A percentile compares a stretch with the other conserved stretches of the same genome.
These are phyloP conservation scores for Parasteatoda lunata DNA, from an alignment of 2,888 invertebrate species.

Conservation along the genomic window DNA sequence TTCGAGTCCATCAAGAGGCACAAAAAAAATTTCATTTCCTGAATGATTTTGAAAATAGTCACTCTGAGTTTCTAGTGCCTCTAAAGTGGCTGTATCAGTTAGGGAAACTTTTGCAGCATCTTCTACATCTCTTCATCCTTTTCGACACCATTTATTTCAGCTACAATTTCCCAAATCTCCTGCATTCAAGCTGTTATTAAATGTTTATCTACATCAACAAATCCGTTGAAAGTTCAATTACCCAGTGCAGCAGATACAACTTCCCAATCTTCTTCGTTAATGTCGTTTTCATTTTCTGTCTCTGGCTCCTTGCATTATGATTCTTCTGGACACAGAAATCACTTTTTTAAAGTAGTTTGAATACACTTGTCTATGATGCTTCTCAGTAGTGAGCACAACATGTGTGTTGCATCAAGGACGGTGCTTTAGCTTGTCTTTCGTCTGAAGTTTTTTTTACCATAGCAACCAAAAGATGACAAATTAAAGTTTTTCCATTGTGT, in stretches of 20 bases:
- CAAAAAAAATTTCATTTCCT: constrained; percentile 31
- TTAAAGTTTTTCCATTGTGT: not conserved
- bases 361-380: no score
- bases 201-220: no score
- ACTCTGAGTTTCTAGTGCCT: constrained; percentile 18
- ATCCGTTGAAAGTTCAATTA: no score
- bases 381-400: not conserved
- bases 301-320: no score
- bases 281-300: no score
- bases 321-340: no score
- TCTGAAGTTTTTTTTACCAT: no score
- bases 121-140: constrained; percentile 8
- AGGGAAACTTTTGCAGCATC: not conserved
- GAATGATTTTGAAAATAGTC: constrained; percentile 26
- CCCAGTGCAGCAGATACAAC: no score
- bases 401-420: not conserved
- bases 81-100: constrained; percentile 7
- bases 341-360: no score
- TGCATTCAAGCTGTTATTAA: no score
- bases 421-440: not conserved
- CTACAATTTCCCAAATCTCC: no score
- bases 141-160: not conserved
- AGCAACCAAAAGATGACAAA: not conserved
- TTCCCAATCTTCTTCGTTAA: no score
- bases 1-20: not conserved